Conservation (phyloP, 2,888 invertebrate genomes). For the Drosophila ustulata region DNA sequence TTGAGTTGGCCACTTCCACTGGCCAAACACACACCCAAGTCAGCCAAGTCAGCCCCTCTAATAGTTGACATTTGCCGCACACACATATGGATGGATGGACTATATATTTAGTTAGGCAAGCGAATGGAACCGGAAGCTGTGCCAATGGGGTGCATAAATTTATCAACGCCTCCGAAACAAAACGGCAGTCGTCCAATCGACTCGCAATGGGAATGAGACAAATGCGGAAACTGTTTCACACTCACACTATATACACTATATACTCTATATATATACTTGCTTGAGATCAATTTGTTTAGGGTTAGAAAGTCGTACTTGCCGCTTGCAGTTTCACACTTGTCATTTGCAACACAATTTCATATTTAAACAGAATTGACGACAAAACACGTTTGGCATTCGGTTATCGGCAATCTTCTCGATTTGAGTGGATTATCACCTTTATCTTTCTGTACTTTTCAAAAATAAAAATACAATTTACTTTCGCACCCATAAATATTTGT, state of each 20-base stretch:
- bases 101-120: neutral
- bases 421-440: neutral
- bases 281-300: neutral
- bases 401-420: neutral
- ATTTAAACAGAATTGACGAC: neutral
- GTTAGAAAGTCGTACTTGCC: neutral
- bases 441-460: no score
- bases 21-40: constrained; percentile 3
- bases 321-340: neutral
- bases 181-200: constrained; percentile 41
- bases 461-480: no score
- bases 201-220: constrained; percentile 29
- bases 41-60: constrained; percentile 19
- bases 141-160: constrained; percentile 76
- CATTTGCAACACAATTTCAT: neutral
- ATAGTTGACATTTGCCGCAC: constrained; percentile 55
- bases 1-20: constrained; percentile 53
- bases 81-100: neutral
- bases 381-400: neutral
- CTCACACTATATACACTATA: neutral
- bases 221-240: constrained; percentile 45
- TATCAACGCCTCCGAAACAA: constrained; percentile 72
- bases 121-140: constrained; percentile 67
- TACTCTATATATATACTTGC: neutral
- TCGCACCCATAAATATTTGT: no score